A percentile compares a stretch with the other conserved stretches of the same genome.
phyloP scores from a whole-genome alignment of 2,113 vertebrate genomes.

The Boulengeromyrus knoepffleri region DNA sequence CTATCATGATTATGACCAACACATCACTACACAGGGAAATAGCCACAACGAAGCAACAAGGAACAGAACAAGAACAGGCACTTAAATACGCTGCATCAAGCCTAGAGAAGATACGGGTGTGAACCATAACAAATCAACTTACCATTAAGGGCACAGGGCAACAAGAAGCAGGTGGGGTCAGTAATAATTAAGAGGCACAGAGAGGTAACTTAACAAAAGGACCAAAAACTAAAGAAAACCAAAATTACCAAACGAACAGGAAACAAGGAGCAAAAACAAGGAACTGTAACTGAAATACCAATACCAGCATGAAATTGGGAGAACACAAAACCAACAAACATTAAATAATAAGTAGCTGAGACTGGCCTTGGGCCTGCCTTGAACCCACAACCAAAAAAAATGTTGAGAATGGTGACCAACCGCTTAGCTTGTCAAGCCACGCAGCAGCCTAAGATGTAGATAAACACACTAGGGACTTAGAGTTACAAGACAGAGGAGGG shows the following conservation, averaged over 20 bases:
- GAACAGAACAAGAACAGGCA: too few species aligned
- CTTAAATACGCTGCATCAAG: too few species aligned
- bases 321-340: neutral
- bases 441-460: neutral
- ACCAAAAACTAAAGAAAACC: neutral
- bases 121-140: neutral
- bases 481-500: neutral
- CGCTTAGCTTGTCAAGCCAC: neutral
- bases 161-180: neutral
- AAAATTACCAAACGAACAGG: neutral
- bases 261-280: neutral
- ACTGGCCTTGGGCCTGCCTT: neutral
- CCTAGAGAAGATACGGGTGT: too few species aligned
- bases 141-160: neutral
- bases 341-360: neutral
- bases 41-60: too few species aligned
- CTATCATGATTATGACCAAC: too few species aligned
- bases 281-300: neutral
- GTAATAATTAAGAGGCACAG: neutral
- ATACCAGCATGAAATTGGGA: neutral
- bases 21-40: too few species aligned
- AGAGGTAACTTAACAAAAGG: neutral
- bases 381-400: neutral
- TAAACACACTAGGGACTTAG: neutral
- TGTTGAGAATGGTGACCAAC: neutral